Evolutionary conservation across 2,888 invertebrate genomes (phyloP), one percentile per base, ranked within the genome.

Genomic region (Brenthis ino): DNA sequence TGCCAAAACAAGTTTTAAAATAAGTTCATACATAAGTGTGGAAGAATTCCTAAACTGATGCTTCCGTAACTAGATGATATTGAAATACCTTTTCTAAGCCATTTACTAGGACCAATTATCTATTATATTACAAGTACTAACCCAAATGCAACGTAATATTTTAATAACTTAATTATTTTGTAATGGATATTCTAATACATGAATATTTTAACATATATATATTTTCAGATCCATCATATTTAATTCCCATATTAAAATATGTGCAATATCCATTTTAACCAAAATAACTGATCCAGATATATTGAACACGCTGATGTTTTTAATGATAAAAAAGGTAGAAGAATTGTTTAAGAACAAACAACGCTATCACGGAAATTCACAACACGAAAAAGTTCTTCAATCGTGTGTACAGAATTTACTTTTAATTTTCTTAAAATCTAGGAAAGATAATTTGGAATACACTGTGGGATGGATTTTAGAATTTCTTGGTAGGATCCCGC

Each of bases 301-400:
- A 33, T 71, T 88, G 5, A 71, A 77, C 14, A 78, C 75, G 5
- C 79, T 92, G 13, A 74, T 76, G 1, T 72, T 75, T n/a, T 80
- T 84, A 3, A 85, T 90, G 20, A 85, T 74, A 8, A 80, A 77
- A n/a, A 87, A 81, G 76, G 78, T 89, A 4, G 84, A 88, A 60
- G 78, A 81, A 3, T 74, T 79, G 13, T 85, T 92, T 56, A 85
- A 82, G 70, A 85, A 83, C 37, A 92, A 89, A 74, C 84, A 82
- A 66, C 82, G 93, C 57, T 93, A 93, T 72, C 91, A 93, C 64
- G 88, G 85, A 0, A 88, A 91, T 73, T 91, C 91, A 0, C 83
- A 86, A 33, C 72, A 81, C 0, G 93, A 93, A 72, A 84, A 87
- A 72, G 74, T 82, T n/a, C 73, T 93, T 16, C 79, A 88, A 61